These are phyloP conservation scores for Cricetomys ansorgei DNA, from an alignment of 2,113 vertebrate species.

Conservation along the genomic window DNA sequence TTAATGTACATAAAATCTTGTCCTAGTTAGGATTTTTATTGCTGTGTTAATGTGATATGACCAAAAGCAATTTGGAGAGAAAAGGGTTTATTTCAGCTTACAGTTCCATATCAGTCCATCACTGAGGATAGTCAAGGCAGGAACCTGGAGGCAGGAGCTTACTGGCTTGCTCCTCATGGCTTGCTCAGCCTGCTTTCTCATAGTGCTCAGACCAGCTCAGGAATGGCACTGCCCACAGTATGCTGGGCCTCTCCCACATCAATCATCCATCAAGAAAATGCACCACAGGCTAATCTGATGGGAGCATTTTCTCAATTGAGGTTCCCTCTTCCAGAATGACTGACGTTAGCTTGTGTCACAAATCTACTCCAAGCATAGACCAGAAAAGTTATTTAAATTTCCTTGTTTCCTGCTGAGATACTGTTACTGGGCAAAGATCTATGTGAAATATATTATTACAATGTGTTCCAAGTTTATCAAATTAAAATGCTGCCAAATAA, in stretches of 20 bases:
- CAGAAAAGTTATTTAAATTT: conserved; percentile 13
- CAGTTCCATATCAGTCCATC: neutral
- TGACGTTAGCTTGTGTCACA: neutral
- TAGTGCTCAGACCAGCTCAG: neutral
- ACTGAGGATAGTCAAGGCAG: neutral
- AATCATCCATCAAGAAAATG: neutral
- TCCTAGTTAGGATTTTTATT: neutral
- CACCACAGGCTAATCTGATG: neutral
- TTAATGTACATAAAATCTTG: conserved; percentile 11
- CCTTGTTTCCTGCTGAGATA: neutral
- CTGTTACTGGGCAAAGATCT: neutral
- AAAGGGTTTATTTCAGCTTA: neutral
- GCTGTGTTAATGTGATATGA: neutral
- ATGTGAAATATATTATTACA: neutral
- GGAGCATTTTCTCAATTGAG: neutral
- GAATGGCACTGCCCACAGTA: too few species aligned
- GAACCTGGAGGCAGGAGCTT: neutral
- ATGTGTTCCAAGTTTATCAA: conserved; percentile 22
- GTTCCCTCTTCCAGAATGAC: neutral
- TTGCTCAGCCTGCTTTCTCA: neutral
- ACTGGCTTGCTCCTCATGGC: too few species aligned
- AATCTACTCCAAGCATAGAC: conserved; percentile 23
- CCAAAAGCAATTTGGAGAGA: neutral
- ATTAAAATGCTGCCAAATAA: conserved; percentile 19
- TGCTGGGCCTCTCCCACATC: neutral